phyloP scores from a whole-genome alignment of 2,797 vertebrate species.

The Strix occidentalis region DNA sequence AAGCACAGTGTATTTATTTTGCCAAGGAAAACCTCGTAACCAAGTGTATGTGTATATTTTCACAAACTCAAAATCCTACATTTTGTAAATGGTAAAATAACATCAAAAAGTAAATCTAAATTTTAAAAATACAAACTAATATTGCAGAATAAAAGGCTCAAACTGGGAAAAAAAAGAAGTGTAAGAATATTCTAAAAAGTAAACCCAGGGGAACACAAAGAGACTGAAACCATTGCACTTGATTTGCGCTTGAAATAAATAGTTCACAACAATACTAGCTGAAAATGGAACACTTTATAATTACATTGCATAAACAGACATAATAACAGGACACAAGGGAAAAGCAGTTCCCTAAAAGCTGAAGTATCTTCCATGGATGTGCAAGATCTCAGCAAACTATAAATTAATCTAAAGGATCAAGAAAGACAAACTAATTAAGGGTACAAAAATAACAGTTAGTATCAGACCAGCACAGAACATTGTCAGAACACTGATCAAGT shows the following conservation, averaged over 20 bases:
- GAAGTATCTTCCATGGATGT: not conserved
- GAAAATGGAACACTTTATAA: not conserved
- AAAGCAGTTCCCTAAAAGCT: not conserved
- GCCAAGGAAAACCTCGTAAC: not conserved
- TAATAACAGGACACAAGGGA: not conserved
- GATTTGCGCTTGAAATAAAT: not conserved
- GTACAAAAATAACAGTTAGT: not conserved
- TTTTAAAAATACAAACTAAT: not conserved
- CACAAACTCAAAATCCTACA: not conserved
- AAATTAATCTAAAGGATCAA: not conserved
- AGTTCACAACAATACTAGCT: not conserved
- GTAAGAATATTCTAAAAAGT: not conserved
- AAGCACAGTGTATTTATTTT: not conserved
- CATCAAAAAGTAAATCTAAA: not conserved
- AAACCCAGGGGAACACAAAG: not conserved
- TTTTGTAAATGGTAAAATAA: not conserved
- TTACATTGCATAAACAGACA: not conserved
- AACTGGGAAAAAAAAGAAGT: not conserved
- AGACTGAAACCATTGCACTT: not conserved
- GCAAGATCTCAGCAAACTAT: not conserved
- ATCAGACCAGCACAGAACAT: not conserved
- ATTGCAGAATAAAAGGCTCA: not conserved
- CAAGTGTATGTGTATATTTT: not conserved
- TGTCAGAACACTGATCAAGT: not conserved
- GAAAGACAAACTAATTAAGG: not conserved